Base-by-base conservation (phyloP, 2,888 invertebrate species). In the Calliopum simillimum region DNA sequence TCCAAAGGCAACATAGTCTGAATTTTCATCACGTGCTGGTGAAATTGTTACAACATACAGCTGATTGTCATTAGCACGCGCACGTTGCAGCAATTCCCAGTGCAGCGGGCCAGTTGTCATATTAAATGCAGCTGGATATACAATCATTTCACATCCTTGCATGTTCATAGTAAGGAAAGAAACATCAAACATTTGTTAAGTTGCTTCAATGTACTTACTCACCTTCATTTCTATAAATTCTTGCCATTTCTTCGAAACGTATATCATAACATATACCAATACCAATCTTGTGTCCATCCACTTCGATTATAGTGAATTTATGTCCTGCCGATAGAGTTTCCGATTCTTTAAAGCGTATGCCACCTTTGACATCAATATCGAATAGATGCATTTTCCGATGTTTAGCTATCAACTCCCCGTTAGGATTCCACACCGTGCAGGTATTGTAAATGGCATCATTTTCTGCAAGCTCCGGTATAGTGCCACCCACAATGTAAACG, bases 71-170 rank as follows among this genome's bases (percentile, higher is more conserved):
- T 92, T 88, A 25, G 98, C 97, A 53, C 98, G 88, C 0, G 91
- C 89, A 44, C 94, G 88, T 71, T 91, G 92, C 6, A 98, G 87
- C 1, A 97, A 86, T 81, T 97, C 94, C 97, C 97, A 99, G 85
- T 98, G 98, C 46, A 92, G 86, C 0, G 97, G 97, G 0, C 98
- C 98, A 0, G 98, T 98, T 1, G 95, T 96, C 94, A 95, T 94
- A 86, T 97, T 98, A 86, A 98, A 98, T 1, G 98, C 97, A 33
- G 93, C 97, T 0, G 98, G 98, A 87, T 97, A 98, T 25, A 98
- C 87, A 41, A 98, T 86, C 78, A 98, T 85, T 68, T 95, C 90
- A 80, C 97, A 97, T 0, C 94, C 96, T 92, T 25, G 2, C 21
- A 46, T 2, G 13, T n/a, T 6, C 16, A 16, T 33, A 49, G 5